Percentiles rank a stretch among this genome's conserved stretches.
Conservation (phyloP, 2,797 vertebrate genomes). For the Danionella dracula region DNA sequence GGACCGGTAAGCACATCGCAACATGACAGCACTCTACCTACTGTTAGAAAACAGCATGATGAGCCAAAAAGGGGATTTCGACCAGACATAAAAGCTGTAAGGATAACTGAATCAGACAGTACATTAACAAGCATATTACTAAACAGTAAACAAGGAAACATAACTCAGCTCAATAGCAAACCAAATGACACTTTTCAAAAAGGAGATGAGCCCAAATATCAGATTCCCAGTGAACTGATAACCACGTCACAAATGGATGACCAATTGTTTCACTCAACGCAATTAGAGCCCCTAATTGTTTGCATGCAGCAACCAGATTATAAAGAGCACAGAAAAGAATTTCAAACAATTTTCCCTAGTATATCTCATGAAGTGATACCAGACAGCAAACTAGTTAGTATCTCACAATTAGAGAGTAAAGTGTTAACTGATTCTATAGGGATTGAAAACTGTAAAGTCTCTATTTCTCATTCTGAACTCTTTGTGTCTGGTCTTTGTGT, state of each 20-base stretch:
- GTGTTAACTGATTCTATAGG: not conserved
- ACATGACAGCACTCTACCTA: not conserved
- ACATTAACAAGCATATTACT: not conserved
- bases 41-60: not conserved
- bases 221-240: too few species aligned
- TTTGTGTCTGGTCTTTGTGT: not conserved
- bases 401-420: not conserved
- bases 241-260: too few species aligned
- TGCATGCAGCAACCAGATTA: too few species aligned
- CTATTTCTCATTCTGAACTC: not conserved
- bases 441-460: not conserved
- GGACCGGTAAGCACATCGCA: not conserved
- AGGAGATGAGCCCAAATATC: not conserved
- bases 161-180: not conserved
- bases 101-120: not conserved
- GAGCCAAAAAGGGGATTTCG: not conserved
- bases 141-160: not conserved
- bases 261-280: too few species aligned
- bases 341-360: too few species aligned
- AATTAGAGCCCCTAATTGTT: too few species aligned
- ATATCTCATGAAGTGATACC: not conserved
- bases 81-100: not conserved
- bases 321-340: too few species aligned
- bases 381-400: not conserved
- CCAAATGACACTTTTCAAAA: not conserved